Conservation (phyloP, 2,797 vertebrate genomes). For the Cuniculus paca region DNA sequence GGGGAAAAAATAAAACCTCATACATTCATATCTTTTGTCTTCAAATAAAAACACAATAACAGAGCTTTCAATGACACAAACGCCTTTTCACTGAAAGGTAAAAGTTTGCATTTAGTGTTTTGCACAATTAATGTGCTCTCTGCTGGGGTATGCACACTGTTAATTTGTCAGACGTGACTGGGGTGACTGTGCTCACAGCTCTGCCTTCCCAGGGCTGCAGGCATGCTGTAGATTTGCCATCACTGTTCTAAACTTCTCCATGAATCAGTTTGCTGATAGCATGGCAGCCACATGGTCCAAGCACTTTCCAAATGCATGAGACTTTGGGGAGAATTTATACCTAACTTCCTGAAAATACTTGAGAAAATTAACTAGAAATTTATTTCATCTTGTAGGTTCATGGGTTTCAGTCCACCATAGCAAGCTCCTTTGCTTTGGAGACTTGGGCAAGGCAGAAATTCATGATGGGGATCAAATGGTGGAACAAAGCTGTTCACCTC, state of each 20-base stretch:
- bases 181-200: rapidly evolving
- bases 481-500: no score
- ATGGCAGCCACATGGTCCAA: background rate
- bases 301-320: background rate
- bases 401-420: no score
- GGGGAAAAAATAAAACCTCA: background rate
- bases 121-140: background rate
- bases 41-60: background rate
- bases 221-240: background rate
- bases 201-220: background rate
- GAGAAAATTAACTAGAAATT: background rate
- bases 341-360: background rate
- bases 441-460: background rate
- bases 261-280: background rate
- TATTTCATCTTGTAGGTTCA: background rate
- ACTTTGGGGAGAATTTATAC: background rate
- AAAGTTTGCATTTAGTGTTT: background rate
- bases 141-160: background rate
- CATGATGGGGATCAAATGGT: no score
- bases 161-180: background rate
- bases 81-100: background rate
- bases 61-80: background rate
- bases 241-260: background rate
- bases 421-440: background rate
- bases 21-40: background rate